phyloP scores from a whole-genome alignment of 1,140 invertebrate genomes.

The Helicorthomorpha holstii region DNA sequence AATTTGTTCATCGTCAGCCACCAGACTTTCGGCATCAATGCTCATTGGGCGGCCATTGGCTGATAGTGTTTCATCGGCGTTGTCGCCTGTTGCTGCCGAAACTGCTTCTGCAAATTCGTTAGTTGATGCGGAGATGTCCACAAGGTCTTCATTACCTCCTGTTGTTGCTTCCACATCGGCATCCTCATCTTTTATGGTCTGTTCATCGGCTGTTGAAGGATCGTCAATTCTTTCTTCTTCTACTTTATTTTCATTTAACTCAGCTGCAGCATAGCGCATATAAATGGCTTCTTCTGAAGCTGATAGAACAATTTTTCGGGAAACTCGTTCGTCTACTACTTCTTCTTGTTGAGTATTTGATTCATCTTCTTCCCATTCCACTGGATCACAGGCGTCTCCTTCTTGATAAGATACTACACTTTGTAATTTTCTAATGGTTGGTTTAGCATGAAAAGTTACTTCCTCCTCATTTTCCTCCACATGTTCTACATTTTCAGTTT shows the following conservation, averaged over 20 bases:
- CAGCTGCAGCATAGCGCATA: too few relatives aligned
- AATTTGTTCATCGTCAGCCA: not conserved
- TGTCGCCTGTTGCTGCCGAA: not conserved
- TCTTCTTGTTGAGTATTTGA: not conserved
- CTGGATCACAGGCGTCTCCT: not conserved
- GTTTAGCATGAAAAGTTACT: not conserved
- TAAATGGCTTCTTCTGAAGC: not conserved
- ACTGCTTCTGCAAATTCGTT: not conserved
- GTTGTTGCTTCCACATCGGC: not conserved
- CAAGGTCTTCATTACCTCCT: not conserved
- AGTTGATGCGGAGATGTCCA: not conserved
- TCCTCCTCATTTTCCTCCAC: not conserved
- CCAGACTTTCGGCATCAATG: not conserved
- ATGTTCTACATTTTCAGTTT: not conserved
- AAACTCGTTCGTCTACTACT: too few relatives aligned
- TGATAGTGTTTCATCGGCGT: not conserved
- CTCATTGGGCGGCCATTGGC: not conserved
- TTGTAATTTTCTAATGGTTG: not conserved
- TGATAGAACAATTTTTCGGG: not conserved
- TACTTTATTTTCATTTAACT: not conserved
- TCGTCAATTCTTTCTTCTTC: not conserved
- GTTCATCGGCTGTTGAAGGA: not conserved
- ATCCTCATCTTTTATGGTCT: not conserved
- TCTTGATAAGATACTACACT: not conserved
- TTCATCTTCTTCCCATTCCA: not conserved